Base-by-base conservation (phyloP, 2,797 vertebrate genomes). In the Cottoperca gobio region DNA sequence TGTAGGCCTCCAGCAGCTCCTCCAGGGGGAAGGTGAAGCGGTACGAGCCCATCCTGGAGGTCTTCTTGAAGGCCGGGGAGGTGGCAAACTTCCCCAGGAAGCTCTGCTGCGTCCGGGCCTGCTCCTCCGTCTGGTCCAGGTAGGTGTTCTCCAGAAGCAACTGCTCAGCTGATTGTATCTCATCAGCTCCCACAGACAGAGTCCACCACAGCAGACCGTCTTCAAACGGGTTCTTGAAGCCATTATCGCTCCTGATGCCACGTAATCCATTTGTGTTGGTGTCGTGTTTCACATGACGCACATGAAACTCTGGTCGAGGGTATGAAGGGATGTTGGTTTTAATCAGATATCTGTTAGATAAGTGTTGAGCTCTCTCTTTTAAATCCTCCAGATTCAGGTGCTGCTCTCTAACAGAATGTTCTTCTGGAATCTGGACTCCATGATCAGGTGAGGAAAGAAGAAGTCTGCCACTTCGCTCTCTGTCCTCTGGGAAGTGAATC, bases 261-360 rank as follows among this genome's bases (percentile, higher is more conserved):
- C 3, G 2, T 39, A 42, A 6, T 5, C 39, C 39, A 5, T 42
- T 6, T 14, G 11, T 37, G 35, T 8, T 2, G 2, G 90, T 92
- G 65, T 88, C 86, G 14, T 93, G 91, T 54, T 53, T 88, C 63
- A 94, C 57, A 2, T 50, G 69, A 24, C 73, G 2, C 9, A 79
- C 61, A 0, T 46, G 53, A 10, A 92, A 77, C 59, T 89, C 79
- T 3, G 85, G 82, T 5, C 23, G 4, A 0, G 93, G 93, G 16
- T 28, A 90, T 0, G 0, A 0, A 1, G 86, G 88, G 46, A 90
- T 58, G 31, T 53, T 19, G 3, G 5, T 1, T 0, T 42, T 86
- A 11, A 0, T 0, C 17, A 92, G 46, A 31, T 86, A 90, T 0
- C 0, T 0, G 1, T 75, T 59, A 0, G 0, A 0, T 0, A 46